phyloP scores from a whole-genome alignment of 2,113 vertebrate genomes.

The Solea senegalensis region DNA sequence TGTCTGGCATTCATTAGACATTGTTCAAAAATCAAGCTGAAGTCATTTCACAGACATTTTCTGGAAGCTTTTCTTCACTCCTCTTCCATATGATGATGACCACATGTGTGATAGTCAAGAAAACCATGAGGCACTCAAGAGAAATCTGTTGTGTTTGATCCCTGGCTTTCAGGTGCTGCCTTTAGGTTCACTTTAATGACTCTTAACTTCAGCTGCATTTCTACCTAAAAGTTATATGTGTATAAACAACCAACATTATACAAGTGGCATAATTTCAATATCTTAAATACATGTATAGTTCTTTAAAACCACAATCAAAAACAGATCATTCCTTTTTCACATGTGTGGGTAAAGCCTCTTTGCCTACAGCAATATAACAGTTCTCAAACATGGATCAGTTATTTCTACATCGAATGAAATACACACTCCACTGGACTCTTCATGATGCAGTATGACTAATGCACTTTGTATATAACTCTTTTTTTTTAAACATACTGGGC shows the following conservation, averaged over 20 bases:
- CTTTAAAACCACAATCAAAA: conserved; percentile 38
- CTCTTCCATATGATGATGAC: conserved; percentile 32
- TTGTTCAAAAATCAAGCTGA: conserved; percentile 23
- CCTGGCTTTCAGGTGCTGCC: conserved; percentile 39
- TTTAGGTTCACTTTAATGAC: conserved; percentile 41
- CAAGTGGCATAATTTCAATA: conserved; percentile 36
- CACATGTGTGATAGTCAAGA: conserved; percentile 41
- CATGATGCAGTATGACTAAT: conserved; percentile 42
- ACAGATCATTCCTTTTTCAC: conserved; percentile 8
- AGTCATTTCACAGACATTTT: conserved; percentile 46
- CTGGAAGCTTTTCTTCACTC: conserved; percentile 52
- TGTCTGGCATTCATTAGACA: conserved; percentile 58
- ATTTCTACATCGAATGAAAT: conserved; percentile 23
- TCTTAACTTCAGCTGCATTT: conserved; percentile 42
- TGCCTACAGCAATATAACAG: conserved; percentile 10
- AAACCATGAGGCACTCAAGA: conserved; percentile 47
- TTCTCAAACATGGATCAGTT: conserved; percentile 22
- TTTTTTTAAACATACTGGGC: conserved; percentile 23
- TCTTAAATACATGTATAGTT: conserved; percentile 39
- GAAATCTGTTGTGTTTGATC: conserved; percentile 11
- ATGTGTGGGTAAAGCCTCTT: conserved; percentile 2
- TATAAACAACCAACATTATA: conserved; percentile 56
- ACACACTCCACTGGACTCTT: conserved; percentile 37
- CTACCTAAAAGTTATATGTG: conserved; percentile 52
- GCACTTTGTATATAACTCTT: conserved; percentile 65